These are phyloP conservation scores for Orthonychiurus folsomi DNA, from an alignment of 2,888 invertebrate species.

Conservation along the genomic window DNA sequence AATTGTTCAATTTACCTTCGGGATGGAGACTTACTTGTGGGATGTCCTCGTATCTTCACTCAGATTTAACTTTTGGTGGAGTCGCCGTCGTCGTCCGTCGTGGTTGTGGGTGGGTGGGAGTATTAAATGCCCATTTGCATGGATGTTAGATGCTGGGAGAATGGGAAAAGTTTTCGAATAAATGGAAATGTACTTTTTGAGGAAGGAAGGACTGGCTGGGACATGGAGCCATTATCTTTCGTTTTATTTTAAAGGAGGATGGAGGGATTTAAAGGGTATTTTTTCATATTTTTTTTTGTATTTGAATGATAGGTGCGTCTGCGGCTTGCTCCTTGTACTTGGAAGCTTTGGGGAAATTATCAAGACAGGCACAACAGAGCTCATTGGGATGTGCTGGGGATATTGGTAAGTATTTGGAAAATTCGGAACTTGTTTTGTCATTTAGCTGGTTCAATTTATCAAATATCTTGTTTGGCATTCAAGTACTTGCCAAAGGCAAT, in stretches of 20 bases:
- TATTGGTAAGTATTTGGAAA: constrained; percentile 66
- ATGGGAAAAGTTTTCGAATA: neutral
- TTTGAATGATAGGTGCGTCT: constrained; percentile 61
- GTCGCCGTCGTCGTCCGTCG: too few species aligned
- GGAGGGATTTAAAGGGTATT: neutral
- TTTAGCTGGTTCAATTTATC: too few species aligned
- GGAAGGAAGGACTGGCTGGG: neutral
- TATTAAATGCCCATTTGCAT: too few species aligned
- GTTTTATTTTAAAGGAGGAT: neutral
- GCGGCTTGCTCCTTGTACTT: constrained; percentile 79
- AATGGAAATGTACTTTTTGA: neutral
- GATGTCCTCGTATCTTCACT: too few species aligned
- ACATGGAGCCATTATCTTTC: too few species aligned
- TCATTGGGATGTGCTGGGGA: constrained; percentile 82
- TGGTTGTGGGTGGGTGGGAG: too few species aligned
- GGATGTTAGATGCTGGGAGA: too few species aligned
- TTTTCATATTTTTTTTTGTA: constrained; percentile 5
- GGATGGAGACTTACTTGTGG: too few species aligned
- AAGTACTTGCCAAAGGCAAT: too few species aligned
- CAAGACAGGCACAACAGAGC: constrained; percentile 80
- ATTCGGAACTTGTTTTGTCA: too few species aligned
- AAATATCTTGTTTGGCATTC: too few species aligned
- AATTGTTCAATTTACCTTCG: constrained; percentile 1
- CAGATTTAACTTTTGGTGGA: too few species aligned
- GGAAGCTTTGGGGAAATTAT: constrained; percentile 77